Evolutionary conservation across 2,888 invertebrate genomes (phyloP), one percentile per base, ranked within the genome.

Genomic region (Prenolepis imparis): DNA sequence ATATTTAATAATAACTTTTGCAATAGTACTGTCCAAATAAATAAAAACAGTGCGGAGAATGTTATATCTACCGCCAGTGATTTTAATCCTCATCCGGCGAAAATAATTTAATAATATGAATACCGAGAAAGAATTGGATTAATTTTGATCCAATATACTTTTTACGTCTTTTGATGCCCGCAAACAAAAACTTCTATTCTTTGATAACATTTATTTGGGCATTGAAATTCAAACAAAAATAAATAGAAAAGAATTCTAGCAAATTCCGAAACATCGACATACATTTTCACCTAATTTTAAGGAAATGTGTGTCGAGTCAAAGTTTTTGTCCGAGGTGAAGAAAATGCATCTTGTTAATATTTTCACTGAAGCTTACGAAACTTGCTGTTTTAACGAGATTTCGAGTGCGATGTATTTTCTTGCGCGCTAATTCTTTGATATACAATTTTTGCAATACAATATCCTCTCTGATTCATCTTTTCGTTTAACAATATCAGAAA

Each of bases 281-380:
- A 36, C n/a, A 15, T 70, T 18, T 28, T 36, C 5, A 70, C 57
- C 18, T 36, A 55, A 21, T 70, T 15, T 57, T 18, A 57, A 72
- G 0, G 12, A 57, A 70, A 57, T 1, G 36, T 12, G 28, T 5
- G 12, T 24, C 3, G 4, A 9, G 18, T 57, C 8, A 24, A 72
- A 68, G 1, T 72, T 70, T 72, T 11, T 2, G 21, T 72, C 11
- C 6, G 5, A 57, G 18, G 0, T 12, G 57, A 18, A 39, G 9
- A 39, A 72, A 3, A 70, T 70, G n/a, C n/a, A 55, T 70, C 8
- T 70, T 52, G n/a, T 32, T 15, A 55, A 39, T 36, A 70, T 39
- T 72, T 39, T 72, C 5, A 55, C 11, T 32, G 32, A 70, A 32
- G 4, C 1, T 70, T 57, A 36, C 32, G 15, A 52, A 36, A 28